These are phyloP conservation scores for Brachypteracias leptosomus DNA, from an alignment of 2,113 vertebrate genomes.

Conservation along the genomic window DNA sequence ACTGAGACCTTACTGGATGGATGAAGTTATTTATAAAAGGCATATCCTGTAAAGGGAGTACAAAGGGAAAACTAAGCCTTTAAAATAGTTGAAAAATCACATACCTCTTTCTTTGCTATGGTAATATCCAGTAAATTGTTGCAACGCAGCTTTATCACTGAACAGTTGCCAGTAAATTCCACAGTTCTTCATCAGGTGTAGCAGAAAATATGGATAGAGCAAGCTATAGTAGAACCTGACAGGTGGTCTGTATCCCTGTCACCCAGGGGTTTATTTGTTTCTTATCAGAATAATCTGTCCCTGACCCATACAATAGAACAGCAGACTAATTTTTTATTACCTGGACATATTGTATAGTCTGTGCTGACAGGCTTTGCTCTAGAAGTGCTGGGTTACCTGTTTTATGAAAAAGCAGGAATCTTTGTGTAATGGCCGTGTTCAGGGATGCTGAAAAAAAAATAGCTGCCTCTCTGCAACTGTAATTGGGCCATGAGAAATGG, in stretches of 20 bases:
- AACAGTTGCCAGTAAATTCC: neutral
- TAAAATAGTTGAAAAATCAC: neutral
- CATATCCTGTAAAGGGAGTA: neutral
- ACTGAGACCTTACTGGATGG: neutral
- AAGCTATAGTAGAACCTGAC: neutral
- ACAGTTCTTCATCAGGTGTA: neutral
- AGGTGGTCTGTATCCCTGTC: neutral
- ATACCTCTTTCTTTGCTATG: neutral
- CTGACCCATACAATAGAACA: neutral
- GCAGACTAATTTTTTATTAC: neutral
- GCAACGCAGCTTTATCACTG: neutral
- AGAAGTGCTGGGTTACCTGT: neutral
- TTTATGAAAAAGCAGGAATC: neutral
- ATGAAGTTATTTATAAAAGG: neutral
- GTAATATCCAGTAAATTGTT: neutral
- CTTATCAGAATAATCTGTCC: neutral
- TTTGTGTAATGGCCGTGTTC: neutral
- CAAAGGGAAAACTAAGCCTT: constrained; percentile 40
- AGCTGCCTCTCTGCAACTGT: neutral
- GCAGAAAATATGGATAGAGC: neutral
- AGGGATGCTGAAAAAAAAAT: neutral
- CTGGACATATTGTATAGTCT: neutral
- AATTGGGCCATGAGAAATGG: neutral
- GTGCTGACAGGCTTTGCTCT: neutral
- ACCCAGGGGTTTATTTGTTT: neutral